These are phyloP conservation scores for Papilio xuthus DNA, from an alignment of 1,140 invertebrate genomes.

Conservation along the genomic window DNA sequence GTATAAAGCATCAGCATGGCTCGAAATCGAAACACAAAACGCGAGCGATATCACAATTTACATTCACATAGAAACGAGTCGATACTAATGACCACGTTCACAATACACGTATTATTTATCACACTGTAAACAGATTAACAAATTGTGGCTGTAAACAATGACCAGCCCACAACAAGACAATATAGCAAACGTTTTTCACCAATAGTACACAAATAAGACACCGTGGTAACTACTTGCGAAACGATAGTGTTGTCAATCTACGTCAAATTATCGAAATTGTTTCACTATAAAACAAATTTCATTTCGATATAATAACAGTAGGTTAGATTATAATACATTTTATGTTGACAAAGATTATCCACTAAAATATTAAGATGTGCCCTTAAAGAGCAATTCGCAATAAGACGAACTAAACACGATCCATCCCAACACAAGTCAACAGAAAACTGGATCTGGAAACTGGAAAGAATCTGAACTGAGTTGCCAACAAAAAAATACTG, in stretches of 20 bases:
- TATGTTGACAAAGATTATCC: not conserved
- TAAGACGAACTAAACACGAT: constrained; percentile 42
- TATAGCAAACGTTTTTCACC: constrained; percentile 55
- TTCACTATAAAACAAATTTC: constrained; percentile 19
- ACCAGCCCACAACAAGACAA: not conserved
- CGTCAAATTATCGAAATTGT: constrained; percentile 52
- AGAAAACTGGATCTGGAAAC: constrained; percentile 50
- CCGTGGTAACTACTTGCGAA: constrained; percentile 66
- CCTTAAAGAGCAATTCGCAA: constrained; percentile 26
- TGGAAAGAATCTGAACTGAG: constrained; percentile 26
- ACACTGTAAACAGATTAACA: constrained; percentile 32
- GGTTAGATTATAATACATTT: not conserved
- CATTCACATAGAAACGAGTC: constrained; percentile 37
- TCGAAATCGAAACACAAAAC: constrained; percentile 47
- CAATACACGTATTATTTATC: constrained; percentile 44
- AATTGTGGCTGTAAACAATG: constrained; percentile 33
- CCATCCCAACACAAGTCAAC: constrained; percentile 45
- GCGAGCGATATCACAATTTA: constrained; percentile 46
- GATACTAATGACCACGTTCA: constrained; percentile 44
- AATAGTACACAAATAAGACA: constrained; percentile 69
- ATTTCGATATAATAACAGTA: constrained; percentile 1
- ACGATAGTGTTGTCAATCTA: constrained; percentile 64
- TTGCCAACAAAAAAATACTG: constrained; percentile 37
- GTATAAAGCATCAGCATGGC: constrained; percentile 48
- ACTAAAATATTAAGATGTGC: constrained; percentile 17